A percentile compares a stretch with the other conserved stretches of the same genome.
Evolutionary conservation across 2,113 vertebrate species (phyloP).

Genomic region (Poicephalus meyeri): DNA sequence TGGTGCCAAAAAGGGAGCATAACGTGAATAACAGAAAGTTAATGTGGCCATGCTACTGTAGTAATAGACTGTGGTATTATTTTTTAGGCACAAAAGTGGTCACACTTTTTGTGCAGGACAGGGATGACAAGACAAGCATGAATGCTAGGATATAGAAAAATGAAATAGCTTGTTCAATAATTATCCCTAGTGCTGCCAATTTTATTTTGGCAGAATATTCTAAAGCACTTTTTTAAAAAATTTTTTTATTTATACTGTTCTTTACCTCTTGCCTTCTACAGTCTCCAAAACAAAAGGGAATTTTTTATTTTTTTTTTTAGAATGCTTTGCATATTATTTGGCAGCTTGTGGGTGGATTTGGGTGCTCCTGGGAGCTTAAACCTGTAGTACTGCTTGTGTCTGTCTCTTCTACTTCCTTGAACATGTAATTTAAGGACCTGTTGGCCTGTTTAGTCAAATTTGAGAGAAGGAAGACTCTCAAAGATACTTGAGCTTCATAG

Average conservation of each 20-base stretch:
- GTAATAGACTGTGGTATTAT: neutral
- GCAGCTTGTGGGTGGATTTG: neutral
- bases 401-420: constrained; percentile 6
- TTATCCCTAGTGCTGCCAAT: neutral
- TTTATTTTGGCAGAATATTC: neutral
- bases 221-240: neutral
- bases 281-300: neutral
- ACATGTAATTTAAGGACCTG: neutral
- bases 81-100: neutral
- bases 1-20: neutral
- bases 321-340: constrained; percentile 10
- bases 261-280: neutral
- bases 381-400: constrained; percentile 11
- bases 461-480: neutral
- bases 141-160: neutral
- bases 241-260: neutral
- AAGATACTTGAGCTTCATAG: neutral
- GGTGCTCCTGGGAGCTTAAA: constrained; percentile 18
- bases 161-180: neutral
- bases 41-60: neutral
- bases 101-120: neutral
- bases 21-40: neutral
- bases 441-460: neutral
- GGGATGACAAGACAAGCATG: neutral
- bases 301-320: neutral